Evolutionary conservation across 2,797 vertebrate species (phyloP), one percentile per base, ranked within the genome.

Genomic region (Tadarida brasiliensis): DNA sequence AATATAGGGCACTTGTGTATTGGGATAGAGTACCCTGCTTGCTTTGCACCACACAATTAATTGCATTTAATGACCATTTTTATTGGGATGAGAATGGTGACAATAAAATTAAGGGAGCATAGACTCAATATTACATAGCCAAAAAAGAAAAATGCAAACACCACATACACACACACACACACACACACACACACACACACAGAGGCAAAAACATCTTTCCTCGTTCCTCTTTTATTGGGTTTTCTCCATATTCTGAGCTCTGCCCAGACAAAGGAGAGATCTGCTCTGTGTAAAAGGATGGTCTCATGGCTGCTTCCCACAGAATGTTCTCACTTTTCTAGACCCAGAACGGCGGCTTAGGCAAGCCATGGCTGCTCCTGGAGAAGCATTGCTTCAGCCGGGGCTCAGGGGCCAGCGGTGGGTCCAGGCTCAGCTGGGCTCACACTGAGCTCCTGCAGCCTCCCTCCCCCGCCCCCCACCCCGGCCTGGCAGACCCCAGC

Each of bases 201-300:
- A 59, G 49, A 85, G 17, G 15, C 35, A n/a, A 86, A 63, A 76
- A 24, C 33, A 16, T 5, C 30, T 24, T 39, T 26, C 51, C 19
- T 63, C 61, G 76, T 57, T 84, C 51, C 39, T 39, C n/a, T 71
- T 35, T 57, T 70, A 63, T 73, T 39, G 30, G 35, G 19, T 59
- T 87, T 86, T 92, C 26, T 85, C 88, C 70, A 20, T 57, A 49
- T 59, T 9, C 78, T 39, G 63, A 92, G 49, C 65, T 67, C 16
- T 87, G 73, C 65, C 33, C 61, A 96, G 78, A 94, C 95, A 96
- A 82, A 96, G 70, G 82, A 71, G 44, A 93, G 67, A 91, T 67
- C 2, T 44, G 30, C 28, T 95, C 65, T 26, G 5, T 54, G 28
- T 51, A 87, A 95, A 96, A 84, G 47, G 65, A 74, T 80, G 70